phyloP scores from a whole-genome alignment of 2,888 invertebrate species.

The Ametastegia equiseti region DNA sequence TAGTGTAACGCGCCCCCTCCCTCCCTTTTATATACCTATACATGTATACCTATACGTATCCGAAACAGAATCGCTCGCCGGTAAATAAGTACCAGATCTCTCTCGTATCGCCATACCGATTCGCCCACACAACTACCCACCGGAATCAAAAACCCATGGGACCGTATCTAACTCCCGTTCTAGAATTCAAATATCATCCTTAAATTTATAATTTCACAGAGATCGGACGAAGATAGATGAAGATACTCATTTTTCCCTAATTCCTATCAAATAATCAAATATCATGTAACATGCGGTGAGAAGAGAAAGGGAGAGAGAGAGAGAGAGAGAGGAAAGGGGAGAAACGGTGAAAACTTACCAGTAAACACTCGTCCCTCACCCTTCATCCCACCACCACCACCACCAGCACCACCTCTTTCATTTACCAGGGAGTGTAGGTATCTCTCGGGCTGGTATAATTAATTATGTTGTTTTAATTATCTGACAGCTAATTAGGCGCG shows the following conservation, averaged over 20 bases:
- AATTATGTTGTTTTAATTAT: conserved; percentile 69
- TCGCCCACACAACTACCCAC: not conserved
- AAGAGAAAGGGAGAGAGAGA: not conserved
- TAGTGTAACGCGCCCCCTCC: conserved; percentile 57
- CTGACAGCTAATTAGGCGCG: conserved; percentile 68
- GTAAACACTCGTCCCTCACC: conserved; percentile 19
- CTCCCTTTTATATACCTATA: conserved; percentile 6
- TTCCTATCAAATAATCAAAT: not conserved
- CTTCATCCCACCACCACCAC: conserved; percentile 8
- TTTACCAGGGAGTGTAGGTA: conserved; percentile 42
- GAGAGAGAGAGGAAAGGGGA: not conserved
- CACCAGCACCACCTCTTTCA: conserved; percentile 1
- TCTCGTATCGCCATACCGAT: not conserved
- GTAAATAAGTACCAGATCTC: conserved; percentile 24
- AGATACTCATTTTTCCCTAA: too few species aligned
- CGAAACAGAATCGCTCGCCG: conserved; percentile 19
- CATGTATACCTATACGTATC: not conserved
- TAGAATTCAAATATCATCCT: too few species aligned
- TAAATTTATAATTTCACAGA: too few species aligned
- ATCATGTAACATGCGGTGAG: not conserved
- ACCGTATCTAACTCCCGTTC: not conserved
- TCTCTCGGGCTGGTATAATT: conserved; percentile 60
- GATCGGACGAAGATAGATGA: too few species aligned
- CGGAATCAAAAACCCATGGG: not conserved
- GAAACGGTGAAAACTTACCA: conserved; percentile 23